Base-by-base conservation (phyloP, 2,888 invertebrate species). In the Deilephila porcellus region DNA sequence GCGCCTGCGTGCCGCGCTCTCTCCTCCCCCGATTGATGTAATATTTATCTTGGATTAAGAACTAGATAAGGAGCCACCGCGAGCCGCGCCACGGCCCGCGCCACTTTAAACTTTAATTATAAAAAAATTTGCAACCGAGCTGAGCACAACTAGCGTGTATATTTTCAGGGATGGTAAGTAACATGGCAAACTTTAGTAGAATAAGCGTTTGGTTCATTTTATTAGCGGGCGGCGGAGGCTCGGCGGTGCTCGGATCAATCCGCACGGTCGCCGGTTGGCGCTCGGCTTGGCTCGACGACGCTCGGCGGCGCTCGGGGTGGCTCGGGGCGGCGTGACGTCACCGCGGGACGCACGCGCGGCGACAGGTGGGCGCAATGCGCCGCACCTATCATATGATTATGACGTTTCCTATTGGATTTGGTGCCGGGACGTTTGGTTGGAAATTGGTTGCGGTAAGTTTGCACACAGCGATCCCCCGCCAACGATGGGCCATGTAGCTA, bases 291-390 rank as follows among this genome's bases (percentile, higher is more conserved):
- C 62, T 84, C 86, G 86, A 81, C 79, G 75, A 77, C 74, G 76
- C 77, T 83, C 89, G 89, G 83, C 72, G 76, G 71, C 52, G 77
- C 73, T 88, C 88, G 88, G 85, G 80, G 60, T 78, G 70, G 77
- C 75, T 89, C 90, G 90, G 87, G 81, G 78, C 78, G 77, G 78
- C 78, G 86, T 93, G 94, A 93, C 94, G 94, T 93, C 93, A 93
- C 73, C 81, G 84, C 86, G 90, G 88, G 91, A 91, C 94, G 94
- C 94, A 93, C 85, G 93, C 94, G 94, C 93, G 92, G 83, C 92
- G 93, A 93, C 94, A 94, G 94, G 94, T 94, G 94, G 92, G 91
- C 93, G 93, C 94, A 93, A 84, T 93, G 94, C 94, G 94, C 93
- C 90, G 91, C 88, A 88, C 91, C 92, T 92, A 92, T 91, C 94